Percentiles rank a stretch among this genome's conserved stretches.
These are phyloP conservation scores for Drosophila rubida DNA, from an alignment of 2,888 invertebrate genomes.

Conservation along the genomic window DNA sequence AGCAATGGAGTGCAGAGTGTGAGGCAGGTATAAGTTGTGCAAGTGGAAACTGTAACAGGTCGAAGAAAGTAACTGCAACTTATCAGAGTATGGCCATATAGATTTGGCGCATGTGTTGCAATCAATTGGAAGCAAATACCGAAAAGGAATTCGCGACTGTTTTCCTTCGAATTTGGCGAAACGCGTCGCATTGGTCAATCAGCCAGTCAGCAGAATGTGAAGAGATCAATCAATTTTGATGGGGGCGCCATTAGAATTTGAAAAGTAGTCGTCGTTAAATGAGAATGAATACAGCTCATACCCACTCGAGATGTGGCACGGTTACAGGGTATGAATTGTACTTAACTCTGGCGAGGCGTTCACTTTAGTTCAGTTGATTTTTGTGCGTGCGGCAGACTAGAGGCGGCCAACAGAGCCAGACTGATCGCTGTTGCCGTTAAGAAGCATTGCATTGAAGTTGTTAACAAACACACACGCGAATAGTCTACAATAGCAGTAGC, in stretches of 20 bases:
- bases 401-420: slow-evolving; percentile 12
- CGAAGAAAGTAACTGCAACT: not conserved
- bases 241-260: not conserved
- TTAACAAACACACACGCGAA: slow-evolving; percentile 15
- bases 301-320: not conserved
- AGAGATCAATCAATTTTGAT: not conserved
- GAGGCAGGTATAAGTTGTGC: not conserved
- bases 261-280: not conserved
- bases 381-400: slow-evolving; percentile 42
- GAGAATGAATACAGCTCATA: not conserved
- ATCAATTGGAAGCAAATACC: not conserved
- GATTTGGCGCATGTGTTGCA: not conserved
- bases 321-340: slow-evolving; percentile 27
- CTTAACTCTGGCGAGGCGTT: slow-evolving; percentile 36
- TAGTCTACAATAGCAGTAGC: slow-evolving; percentile 16
- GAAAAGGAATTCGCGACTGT: not conserved
- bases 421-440: slow-evolving; percentile 25
- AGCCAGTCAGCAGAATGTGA: not conserved
- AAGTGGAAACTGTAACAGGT: not conserved
- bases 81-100: not conserved
- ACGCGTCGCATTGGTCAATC: not conserved
- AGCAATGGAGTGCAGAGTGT: not conserved
- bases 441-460: slow-evolving; percentile 17
- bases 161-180: not conserved
- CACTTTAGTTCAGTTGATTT: slow-evolving; percentile 48